Conservation (phyloP, 2,797 vertebrate genomes). For the Buceros bicornis region DNA sequence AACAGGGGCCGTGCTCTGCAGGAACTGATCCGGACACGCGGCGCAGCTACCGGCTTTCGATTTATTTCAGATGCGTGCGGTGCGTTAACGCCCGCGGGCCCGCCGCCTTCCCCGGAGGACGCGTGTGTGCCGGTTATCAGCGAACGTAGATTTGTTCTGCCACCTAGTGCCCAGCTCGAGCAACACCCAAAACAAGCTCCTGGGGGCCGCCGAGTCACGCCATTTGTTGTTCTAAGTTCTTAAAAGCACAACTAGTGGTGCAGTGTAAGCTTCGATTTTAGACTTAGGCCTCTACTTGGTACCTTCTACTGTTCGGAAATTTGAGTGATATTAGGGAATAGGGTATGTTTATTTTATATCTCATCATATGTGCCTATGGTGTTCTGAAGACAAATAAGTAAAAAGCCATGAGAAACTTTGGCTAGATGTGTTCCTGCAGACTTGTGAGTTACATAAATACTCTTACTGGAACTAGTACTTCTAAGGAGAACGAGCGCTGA, state of each 20-base stretch:
- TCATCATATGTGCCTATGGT: not conserved
- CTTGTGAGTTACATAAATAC: not conserved
- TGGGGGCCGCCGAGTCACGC: not conserved
- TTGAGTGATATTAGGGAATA: not conserved
- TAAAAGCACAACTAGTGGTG: not conserved
- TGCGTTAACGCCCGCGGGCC: not conserved
- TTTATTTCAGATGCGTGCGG: not conserved
- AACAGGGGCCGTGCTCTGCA: not conserved
- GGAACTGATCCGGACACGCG: not conserved
- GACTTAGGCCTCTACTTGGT: not conserved
- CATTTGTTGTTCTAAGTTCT: not conserved
- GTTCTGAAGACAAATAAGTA: not conserved
- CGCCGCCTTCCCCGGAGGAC: not conserved
- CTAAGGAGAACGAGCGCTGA: not conserved
- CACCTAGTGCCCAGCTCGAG: conserved; percentile 53
- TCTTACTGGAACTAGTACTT: not conserved
- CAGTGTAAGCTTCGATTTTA: not conserved
- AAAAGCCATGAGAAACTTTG: not conserved
- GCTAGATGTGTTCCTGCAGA: not conserved
- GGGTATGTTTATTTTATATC: not conserved
- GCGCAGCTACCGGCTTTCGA: not conserved
- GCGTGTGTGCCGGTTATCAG: not conserved
- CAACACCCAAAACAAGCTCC: not conserved
- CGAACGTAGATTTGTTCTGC: conserved; percentile 21
- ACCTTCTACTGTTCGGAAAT: not conserved